A percentile compares a stretch with the other conserved stretches of the same genome.
Conservation (phyloP, 2,888 invertebrate genomes). For the Megamerina dolium region DNA sequence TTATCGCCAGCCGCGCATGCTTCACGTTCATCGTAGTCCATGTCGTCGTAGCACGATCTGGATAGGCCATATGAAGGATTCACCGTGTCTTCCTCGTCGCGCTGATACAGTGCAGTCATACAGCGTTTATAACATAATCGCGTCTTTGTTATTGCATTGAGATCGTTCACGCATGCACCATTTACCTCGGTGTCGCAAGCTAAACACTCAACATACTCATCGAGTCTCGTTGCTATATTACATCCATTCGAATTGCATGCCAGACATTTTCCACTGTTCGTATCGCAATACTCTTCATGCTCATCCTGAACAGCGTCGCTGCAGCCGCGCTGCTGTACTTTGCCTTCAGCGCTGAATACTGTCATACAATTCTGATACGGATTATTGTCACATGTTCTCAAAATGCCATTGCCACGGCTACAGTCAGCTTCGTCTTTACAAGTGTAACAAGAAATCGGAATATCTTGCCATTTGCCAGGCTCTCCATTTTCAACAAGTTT, state of each 20-base stretch:
- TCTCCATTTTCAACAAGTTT: conserved; percentile 26
- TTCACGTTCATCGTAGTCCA: conserved; percentile 33
- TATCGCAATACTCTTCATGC: conserved; percentile 28
- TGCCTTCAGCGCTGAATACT: conserved; percentile 29
- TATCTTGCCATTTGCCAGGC: conserved; percentile 40
- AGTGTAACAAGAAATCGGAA: conserved; percentile 33
- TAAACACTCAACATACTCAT: conserved; percentile 35
- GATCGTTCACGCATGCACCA: conserved; percentile 25
- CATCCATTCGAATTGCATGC: conserved; percentile 44
- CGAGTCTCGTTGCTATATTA: conserved; percentile 30
- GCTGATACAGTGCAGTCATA: conserved; percentile 35
- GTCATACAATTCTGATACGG: conserved; percentile 35
- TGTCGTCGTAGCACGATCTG: conserved; percentile 39
- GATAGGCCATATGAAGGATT: conserved; percentile 35
- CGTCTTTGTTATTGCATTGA: conserved; percentile 18
- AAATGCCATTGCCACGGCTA: conserved; percentile 9
- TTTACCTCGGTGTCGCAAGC: conserved; percentile 33
- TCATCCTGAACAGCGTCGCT: conserved; percentile 22
- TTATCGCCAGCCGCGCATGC: conserved; percentile 28
- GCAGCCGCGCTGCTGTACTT: conserved; percentile 36
- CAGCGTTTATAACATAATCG: conserved; percentile 35
- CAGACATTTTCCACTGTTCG: conserved; percentile 28
- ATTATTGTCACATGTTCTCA: conserved; percentile 26
- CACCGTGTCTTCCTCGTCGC: conserved; percentile 24
- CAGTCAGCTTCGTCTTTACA: conserved; percentile 28